Evolutionary conservation across 1,140 invertebrate species (phyloP), one percentile per base, ranked within the genome.

Genomic region (Leptinotarsa texana): DNA sequence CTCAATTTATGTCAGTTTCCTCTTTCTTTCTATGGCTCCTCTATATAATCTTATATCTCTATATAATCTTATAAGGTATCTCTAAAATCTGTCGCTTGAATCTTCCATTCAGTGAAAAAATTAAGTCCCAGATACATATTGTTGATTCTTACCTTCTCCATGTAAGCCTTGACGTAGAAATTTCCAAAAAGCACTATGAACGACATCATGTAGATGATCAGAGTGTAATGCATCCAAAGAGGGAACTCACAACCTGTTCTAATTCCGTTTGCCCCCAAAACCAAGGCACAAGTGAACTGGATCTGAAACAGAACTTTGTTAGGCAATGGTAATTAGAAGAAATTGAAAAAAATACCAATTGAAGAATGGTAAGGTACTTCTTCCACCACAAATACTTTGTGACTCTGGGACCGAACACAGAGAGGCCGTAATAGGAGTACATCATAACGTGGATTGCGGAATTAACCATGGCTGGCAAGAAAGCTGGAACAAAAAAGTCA

Each of bases 381-480:
- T 98, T 98, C 95, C 95, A 98, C 95, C 95, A 97, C 1, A 97
- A 86, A 83, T 93, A 96, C 83, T 92, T 92, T 82, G 91, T 87
- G 24, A 96, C 87, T 0, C 87, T 82, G 0, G 95, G 94, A 17
- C 96, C 96, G 74, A 96, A 88, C 0, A 95, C 93, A 3, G 94
- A 91, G 13, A 97, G 85, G 0, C 93, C 93, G 85, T 98, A 98
- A 85, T 98, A 98, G 4, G 91, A 89, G 83, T 98, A 98, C 96
- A 98, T 98, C 22, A 98, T 85, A 0, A 98, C 92, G 84, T 97
- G 96, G 57, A 98, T 94, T 67, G 91, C 92, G 75, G 94, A 95
- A 86, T 98, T 98, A 13, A 97, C 92, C 91, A 96, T 93, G 0
- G 94, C 93, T 42, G 93, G 94, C 51, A 96, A 86, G 83, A 95